phyloP scores from a whole-genome alignment of 1,140 invertebrate species.

The Latrodectus geometricus region DNA sequence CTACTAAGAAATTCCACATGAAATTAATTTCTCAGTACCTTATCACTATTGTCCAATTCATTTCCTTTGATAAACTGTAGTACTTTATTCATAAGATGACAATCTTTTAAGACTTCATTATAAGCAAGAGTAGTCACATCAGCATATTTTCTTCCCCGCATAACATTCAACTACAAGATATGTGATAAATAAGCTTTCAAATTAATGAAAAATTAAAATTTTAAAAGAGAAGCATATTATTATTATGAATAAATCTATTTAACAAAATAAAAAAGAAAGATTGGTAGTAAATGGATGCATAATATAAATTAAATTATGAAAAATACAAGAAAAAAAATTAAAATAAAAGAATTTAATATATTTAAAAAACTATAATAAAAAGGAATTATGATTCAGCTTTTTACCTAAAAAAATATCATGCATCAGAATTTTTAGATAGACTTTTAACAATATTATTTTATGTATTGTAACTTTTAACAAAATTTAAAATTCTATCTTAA shows the following conservation, averaged over 20 bases:
- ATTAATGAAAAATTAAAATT: conserved; percentile 7
- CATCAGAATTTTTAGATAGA: too few species aligned
- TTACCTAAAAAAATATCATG: too few species aligned
- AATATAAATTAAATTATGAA: too few species aligned
- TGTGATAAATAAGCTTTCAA: too few species aligned
- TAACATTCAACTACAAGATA: conserved; percentile 71
- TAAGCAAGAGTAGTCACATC: conserved; percentile 81
- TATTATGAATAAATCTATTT: neutral
- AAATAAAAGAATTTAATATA: too few species aligned
- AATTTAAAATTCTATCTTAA: too few species aligned
- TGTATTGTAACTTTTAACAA: too few species aligned
- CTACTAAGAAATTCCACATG: neutral
- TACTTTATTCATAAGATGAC: conserved; percentile 10
- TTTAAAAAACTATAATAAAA: too few species aligned
- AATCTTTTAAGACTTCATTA: conserved; percentile 65
- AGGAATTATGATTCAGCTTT: too few species aligned
- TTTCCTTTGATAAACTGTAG: neutral
- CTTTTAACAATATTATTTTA: too few species aligned
- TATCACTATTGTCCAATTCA: conserved; percentile 33
- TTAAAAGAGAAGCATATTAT: neutral
- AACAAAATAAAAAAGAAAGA: neutral
- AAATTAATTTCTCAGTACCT: conserved; percentile 24
- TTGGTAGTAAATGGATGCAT: too few species aligned
- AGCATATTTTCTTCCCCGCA: conserved; percentile 80
- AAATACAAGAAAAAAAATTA: too few species aligned